A percentile compares a stretch with the other conserved stretches of the same genome.
Conservation (phyloP, 2,888 invertebrate genomes). For the Parnassius apollo region DNA sequence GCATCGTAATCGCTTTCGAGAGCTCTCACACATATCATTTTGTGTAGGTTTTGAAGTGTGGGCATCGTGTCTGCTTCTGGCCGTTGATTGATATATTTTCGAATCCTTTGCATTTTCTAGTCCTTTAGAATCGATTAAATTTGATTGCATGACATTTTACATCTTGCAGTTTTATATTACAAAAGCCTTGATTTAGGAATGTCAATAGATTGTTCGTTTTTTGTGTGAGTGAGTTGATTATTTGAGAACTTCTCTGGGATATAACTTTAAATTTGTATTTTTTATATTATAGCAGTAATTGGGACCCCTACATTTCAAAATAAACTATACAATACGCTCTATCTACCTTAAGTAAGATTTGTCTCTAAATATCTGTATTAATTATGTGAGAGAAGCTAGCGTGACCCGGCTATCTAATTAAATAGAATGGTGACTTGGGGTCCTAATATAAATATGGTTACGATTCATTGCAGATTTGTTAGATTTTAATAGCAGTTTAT, state of each 20-base stretch:
- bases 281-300: slow-evolving; percentile 6
- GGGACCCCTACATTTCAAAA: not conserved
- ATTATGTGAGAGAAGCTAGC: no score
- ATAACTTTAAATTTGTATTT: slow-evolving; percentile 1
- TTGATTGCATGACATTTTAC: slow-evolving; percentile 50
- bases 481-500: slow-evolving; percentile 23
- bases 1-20: slow-evolving; percentile 45
- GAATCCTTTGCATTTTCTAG: slow-evolving; percentile 78
- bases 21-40: slow-evolving; percentile 65
- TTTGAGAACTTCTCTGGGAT: slow-evolving; percentile 10
- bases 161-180: slow-evolving; percentile 38
- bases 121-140: slow-evolving; percentile 65
- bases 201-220: not conserved
- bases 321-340: no score
- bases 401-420: no score
- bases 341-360: no score
- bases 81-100: slow-evolving; percentile 50
- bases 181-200: slow-evolving; percentile 44
- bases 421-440: not conserved
- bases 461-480: slow-evolving; percentile 25
- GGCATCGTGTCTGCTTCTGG: slow-evolving; percentile 49
- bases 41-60: slow-evolving; percentile 44
- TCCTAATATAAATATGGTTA: slow-evolving; percentile 3
- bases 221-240: slow-evolving; percentile 10
- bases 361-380: no score